Conservation (phyloP, 2,888 invertebrate genomes). For the Coleophora deauratella region DNA sequence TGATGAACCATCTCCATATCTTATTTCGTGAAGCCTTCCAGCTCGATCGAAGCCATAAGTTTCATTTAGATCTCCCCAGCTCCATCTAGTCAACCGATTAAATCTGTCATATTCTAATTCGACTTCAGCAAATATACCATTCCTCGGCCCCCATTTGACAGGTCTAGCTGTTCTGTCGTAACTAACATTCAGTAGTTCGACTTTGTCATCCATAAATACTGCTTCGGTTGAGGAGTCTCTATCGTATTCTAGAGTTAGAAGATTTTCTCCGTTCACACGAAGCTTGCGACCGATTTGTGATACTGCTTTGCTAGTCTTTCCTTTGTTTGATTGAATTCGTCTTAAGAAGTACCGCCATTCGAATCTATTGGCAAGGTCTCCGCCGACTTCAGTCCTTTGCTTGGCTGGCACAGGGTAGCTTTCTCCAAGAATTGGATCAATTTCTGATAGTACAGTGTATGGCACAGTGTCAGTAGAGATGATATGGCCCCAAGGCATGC, state of each 20-base stretch:
- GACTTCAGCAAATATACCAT: constrained; percentile 90
- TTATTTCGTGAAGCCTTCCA: constrained; percentile 91
- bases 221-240: constrained; percentile 89
- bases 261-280: constrained; percentile 92
- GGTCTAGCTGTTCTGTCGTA: constrained; percentile 90
- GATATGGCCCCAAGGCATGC: constrained; percentile 90
- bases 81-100: constrained; percentile 91
- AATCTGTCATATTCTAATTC: constrained; percentile 94
- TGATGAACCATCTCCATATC: constrained; percentile 92
- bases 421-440: constrained; percentile 90
- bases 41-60: constrained; percentile 92
- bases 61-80: constrained; percentile 93
- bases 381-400: constrained; percentile 91
- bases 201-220: constrained; percentile 90
- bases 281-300: constrained; percentile 90
- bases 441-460: constrained; percentile 91
- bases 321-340: constrained; percentile 78
- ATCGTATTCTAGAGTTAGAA: constrained; percentile 93
- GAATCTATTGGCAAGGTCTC: constrained; percentile 92
- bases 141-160: constrained; percentile 88
- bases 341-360: constrained; percentile 96
- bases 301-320: constrained; percentile 77
- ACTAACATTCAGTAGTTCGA: constrained; percentile 88
- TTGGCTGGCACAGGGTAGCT: constrained; percentile 94
- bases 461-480: constrained; percentile 93